phyloP scores from a whole-genome alignment of 2,113 vertebrate species.

The Ceyx melanurus region DNA sequence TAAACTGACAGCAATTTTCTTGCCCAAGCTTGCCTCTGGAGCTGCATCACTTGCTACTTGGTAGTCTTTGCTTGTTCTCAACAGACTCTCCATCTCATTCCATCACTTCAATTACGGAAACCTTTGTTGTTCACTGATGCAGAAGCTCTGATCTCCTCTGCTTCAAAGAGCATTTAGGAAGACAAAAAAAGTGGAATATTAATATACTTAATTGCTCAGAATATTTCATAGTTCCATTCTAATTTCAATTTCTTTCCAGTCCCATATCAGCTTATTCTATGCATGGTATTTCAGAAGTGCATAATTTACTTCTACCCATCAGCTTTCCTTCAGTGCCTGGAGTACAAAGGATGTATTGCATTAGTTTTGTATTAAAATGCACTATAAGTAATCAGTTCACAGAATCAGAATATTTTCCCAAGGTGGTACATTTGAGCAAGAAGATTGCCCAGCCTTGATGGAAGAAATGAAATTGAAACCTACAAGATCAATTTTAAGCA shows the following conservation, averaged over 20 bases:
- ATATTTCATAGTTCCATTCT: background rate
- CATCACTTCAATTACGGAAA: conserved; percentile 50
- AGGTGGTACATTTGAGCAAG: background rate
- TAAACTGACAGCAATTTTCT: conserved; percentile 81
- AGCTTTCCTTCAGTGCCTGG: background rate
- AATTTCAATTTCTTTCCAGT: background rate
- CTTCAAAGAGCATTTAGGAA: conserved; percentile 76
- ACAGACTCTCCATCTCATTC: conserved; percentile 40
- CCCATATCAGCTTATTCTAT: background rate
- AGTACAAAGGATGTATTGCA: background rate
- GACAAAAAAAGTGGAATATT: background rate
- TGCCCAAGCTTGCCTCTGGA: conserved; percentile 71
- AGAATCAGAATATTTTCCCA: background rate
- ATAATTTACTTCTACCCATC: background rate
- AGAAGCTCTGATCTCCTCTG: conserved; percentile 73
- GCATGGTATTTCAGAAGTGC: background rate
- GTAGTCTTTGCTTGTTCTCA: conserved; percentile 74
- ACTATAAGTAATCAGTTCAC: background rate
- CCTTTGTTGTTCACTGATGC: conserved; percentile 76
- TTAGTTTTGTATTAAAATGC: background rate
- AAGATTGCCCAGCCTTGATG: background rate
- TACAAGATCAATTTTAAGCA: background rate
- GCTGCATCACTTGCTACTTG: conserved; percentile 69
- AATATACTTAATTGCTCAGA: background rate
- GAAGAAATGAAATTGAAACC: background rate